Base-by-base conservation (phyloP, 2,888 invertebrate genomes). In the Sycophila texana region DNA sequence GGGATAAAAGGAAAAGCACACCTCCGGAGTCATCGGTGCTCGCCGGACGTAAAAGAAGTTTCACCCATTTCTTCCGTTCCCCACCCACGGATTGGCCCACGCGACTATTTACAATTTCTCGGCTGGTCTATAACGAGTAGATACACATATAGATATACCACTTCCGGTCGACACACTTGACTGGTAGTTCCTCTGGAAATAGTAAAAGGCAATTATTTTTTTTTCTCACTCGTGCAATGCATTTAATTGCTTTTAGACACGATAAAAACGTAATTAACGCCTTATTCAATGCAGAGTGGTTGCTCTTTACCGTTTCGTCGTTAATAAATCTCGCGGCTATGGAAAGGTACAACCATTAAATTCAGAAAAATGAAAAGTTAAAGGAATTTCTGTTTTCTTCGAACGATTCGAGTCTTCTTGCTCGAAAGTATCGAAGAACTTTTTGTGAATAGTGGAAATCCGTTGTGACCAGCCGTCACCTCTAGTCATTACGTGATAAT, bases 61-160 rank as follows among this genome's bases (percentile, higher is more conserved):
- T 76, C 63, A 63, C 76, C 76, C 55, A 76, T 76, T 76, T 70
- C 70, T 76, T 63, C 61, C 53, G 53, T 51, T 58, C 18, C 26
- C 55, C 65, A 22, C 51, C 65, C 26, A 68, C 68, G 49, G 30
- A 39, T 1, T 55, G 55, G 18, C 68, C 68, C 55, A 68, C 68
- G 68, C 63, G 30, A 16, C 18, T 18, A 12, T 18, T 47, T 63
- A 47, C 16, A n/a, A 63, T 47, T n/a, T 30, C 39, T 61, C 18
- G 26, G 47, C 18, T n/a, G 39, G 61, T 30, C 14, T 61, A 30
- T 61, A 61, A 39, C 39, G 39, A 39, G 39, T 7, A 39, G 13
- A 16, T 26, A 16, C 16, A 26, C 13, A n/a, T 18, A 18, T 10
- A 63, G 47, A 63, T 63, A 39, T n/a, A 47, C 39, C 18, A 47